Base-by-base conservation (phyloP, 2,888 invertebrate genomes). In the Agriotes lineatus region DNA sequence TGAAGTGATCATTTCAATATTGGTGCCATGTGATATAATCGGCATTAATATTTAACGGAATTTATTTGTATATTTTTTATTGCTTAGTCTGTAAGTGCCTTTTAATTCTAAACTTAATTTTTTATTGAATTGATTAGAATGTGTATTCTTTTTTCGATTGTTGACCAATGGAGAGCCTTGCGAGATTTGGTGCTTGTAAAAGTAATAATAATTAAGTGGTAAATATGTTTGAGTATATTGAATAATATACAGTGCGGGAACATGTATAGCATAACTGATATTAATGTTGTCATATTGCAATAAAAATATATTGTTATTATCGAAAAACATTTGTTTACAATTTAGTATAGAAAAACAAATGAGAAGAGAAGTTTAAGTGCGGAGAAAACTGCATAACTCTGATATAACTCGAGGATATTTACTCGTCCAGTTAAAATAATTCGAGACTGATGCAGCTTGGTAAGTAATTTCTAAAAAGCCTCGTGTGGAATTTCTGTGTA, bases 1-100 rank as follows among this genome's bases (percentile, higher is more conserved):
- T 42, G 52, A 58, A 68, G 63, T 63, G 69, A 69, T 72, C 62
- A 60, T 75, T 74, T 71, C 70, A 74, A 73, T 74, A 76, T 77
- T 78, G 77, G 80, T 80, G 80, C 80, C 80, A 81, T 81, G 79
- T 78, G 80, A 78, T 79, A 76, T 78, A 75, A 75, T 76, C 79
- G 79, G 79, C 79, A 80, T 78, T 78, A 79, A 78, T 75, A 74
- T 75, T 71, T 73, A 74, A 75, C 62, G 72, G 75, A 75, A 75
- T 76, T 74, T 69, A 65, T 63, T 67, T 77, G 76, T 79, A 78
- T 73, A 77, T 79, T 78, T 78, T 76, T 72, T 69, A 66, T 69
- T 62, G 48, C 48, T 57, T 66, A 69, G 61, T 69, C 42, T 58
- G 48, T 64, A 81, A 81, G 80, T 80, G 80, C 80, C 80, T 80